Conservation (phyloP, 2,797 vertebrate species). For the Danio kyathit region DNA sequence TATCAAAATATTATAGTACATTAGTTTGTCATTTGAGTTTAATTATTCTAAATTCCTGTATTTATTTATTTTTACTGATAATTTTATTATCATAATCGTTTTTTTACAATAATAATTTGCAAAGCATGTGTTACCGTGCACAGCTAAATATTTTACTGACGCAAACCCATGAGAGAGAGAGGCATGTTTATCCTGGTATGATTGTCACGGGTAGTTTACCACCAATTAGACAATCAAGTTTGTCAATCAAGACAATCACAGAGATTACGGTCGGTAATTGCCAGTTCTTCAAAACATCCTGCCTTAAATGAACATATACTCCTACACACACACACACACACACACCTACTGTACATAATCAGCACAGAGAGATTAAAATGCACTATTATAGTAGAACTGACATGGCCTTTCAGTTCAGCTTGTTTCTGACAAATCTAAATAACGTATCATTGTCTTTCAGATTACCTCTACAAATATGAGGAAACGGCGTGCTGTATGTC, state of each 20-base stretch:
- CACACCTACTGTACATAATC: not conserved
- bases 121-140: not conserved
- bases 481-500: conserved; percentile 22
- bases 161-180: conserved; percentile 1
- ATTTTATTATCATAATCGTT: not conserved
- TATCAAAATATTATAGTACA: no score
- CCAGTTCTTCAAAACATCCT: conserved; percentile 43
- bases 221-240: conserved; percentile 33
- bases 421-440: conserved; percentile 7
- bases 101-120: not conserved
- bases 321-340: not conserved
- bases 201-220: conserved; percentile 37
- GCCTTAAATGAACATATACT: conserved; percentile 21
- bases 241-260: conserved; percentile 9
- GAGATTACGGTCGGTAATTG: conserved; percentile 32
- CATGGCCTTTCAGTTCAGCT: not conserved
- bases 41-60: no score
- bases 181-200: conserved; percentile 23
- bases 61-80: not conserved
- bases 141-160: not conserved
- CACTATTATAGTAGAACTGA: not conserved
- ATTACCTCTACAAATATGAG: conserved; percentile 36
- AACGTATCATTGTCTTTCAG: conserved; percentile 5
- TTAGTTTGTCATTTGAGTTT: no score
- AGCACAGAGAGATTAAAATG: not conserved